These are phyloP conservation scores for Macropis europaea DNA, from an alignment of 2,888 invertebrate genomes.

Conservation along the genomic window DNA sequence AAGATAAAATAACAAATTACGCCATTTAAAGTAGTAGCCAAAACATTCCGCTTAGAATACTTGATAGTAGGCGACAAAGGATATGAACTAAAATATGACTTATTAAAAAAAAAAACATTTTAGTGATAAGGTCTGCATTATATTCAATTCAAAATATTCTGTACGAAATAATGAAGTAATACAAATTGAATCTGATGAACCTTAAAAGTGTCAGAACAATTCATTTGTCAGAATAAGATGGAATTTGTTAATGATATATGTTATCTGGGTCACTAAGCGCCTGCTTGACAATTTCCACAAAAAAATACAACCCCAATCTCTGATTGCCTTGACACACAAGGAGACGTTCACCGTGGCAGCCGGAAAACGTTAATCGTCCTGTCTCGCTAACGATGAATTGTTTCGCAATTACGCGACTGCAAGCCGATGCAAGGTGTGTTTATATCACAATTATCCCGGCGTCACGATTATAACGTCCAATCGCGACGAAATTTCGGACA, in stretches of 20 bases:
- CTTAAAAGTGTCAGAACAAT: too few species aligned
- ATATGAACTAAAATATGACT: too few species aligned
- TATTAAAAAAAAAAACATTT: too few species aligned
- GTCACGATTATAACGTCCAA: not conserved
- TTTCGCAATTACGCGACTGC: conserved; percentile 33
- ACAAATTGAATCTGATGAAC: too few species aligned
- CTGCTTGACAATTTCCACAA: conserved; percentile 35
- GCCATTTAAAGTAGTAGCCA: too few species aligned
- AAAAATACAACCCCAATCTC: conserved; percentile 33
- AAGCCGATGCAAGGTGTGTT: conserved; percentile 9
- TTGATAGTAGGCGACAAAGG: too few species aligned
- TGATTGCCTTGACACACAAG: conserved; percentile 54
- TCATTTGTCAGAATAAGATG: too few species aligned
- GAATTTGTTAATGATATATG: conserved; percentile 14
- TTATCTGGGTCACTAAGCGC: conserved; percentile 21
- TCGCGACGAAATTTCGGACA: not conserved
- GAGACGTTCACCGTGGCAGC: conserved; percentile 38
- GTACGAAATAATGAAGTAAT: too few species aligned
- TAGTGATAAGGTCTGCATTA: too few species aligned
- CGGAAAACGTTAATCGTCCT: conserved; percentile 57
- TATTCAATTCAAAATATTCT: too few species aligned
- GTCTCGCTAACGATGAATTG: conserved; percentile 18
- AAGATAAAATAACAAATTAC: too few species aligned
- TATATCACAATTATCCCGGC: conserved; percentile 7
- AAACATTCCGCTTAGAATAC: too few species aligned